Evolutionary conservation across 53 echinoderm and acorn worm genomes (phyloP), one percentile per base, ranked within the genome.

Genomic region (Hippasteria phrygiana): DNA sequence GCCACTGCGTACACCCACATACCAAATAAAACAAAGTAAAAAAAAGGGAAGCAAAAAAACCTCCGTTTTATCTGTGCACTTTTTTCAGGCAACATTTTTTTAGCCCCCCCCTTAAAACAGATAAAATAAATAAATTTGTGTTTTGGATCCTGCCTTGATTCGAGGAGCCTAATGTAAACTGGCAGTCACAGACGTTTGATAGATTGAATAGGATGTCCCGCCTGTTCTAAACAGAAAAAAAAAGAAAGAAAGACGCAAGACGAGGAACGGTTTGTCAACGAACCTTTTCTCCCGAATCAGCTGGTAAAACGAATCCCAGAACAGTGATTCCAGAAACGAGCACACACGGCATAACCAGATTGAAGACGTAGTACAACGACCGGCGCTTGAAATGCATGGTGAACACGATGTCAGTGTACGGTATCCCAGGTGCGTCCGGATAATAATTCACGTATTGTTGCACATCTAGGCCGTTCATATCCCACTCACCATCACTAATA

Each of bases 401-500:
- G 70, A 93, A 99, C 0, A 88, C 83, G 45, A 99, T 92, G 83
- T 99, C 96, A 39, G 91, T 92, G 85, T 99, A 99, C 0, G 88
- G 70, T 13, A 92, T 83, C 0, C 95, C 95, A 0, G 96, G 96
- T 2, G 93, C 91, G 53, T 96, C 96, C 4, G 96, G 99, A 71
- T 96, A 96, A 10, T 88, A 88, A 55, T 89, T 72, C 4, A 40
- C 53, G 22, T 96, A 71, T 0, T 83, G 75, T 8, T 43, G 20
- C 0, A 94, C 91, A 4, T 63, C 67, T 36, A 99, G 84, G 1
- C 89, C 93, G 9, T 89, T 50, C 96, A 99, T 99, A 35, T 99
- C 94, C 99, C 99, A 99, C 42, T 99, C 99, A 20, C 99, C 99
- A 42, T 99, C 95, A 65, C 94, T 96, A 0, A 83, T 92, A 40